Percentiles rank a stretch among this genome's conserved stretches.
phyloP scores from a whole-genome alignment of 1,140 invertebrate species.

The Drosophila jambulina region DNA sequence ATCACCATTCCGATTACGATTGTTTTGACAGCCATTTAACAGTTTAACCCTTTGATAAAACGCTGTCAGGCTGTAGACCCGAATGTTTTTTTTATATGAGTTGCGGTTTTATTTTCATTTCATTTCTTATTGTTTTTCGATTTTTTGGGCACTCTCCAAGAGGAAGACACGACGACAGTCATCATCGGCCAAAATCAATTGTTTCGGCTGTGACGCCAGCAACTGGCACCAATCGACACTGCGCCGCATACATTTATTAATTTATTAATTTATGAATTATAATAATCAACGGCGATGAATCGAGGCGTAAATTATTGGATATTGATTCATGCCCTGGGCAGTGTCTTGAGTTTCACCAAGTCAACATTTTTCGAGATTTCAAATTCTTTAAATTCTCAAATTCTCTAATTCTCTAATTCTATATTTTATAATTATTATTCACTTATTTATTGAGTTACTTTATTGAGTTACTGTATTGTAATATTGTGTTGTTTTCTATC shows the following conservation, averaged over 20 bases:
- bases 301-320: constrained; percentile 25
- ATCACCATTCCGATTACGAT: constrained; percentile 4
- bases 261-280: constrained; percentile 51
- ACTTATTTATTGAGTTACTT: neutral
- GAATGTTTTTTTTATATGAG: constrained; percentile 10
- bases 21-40: constrained; percentile 15
- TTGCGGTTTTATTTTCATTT: constrained; percentile 26
- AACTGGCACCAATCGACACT: constrained; percentile 45
- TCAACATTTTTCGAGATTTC: neutral
- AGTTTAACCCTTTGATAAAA: constrained; percentile 34
- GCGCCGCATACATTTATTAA: constrained; percentile 40
- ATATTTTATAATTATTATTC: neutral
- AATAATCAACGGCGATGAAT: constrained; percentile 32
- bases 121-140: constrained; percentile 12
- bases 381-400: neutral
- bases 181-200: constrained; percentile 27
- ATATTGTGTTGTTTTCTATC: constrained; percentile 17
- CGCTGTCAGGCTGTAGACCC: constrained; percentile 36
- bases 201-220: constrained; percentile 34
- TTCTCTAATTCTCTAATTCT: neutral
- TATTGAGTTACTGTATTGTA: constrained; percentile 24
- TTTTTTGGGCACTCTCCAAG: constrained; percentile 15
- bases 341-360: constrained; percentile 20
- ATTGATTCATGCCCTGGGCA: constrained; percentile 9
- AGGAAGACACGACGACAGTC: constrained; percentile 2